These are phyloP conservation scores for Eristalis intricaria DNA, from an alignment of 2,888 invertebrate species.

Conservation along the genomic window DNA sequence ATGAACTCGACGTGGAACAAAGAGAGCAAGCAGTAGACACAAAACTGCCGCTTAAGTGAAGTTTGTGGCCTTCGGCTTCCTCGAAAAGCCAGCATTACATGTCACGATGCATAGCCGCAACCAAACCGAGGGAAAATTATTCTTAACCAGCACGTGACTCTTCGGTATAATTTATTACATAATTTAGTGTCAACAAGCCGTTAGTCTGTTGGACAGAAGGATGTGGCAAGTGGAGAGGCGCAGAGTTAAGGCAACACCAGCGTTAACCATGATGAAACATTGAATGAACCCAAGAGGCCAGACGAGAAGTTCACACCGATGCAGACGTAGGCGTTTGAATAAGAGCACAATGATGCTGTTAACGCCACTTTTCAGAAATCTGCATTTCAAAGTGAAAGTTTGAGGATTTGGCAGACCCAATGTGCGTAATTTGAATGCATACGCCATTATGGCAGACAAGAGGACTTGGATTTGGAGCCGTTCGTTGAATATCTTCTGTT, in stretches of 20 bases:
- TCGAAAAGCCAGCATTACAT: slow-evolving; percentile 39
- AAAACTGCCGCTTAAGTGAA: slow-evolving; percentile 50
- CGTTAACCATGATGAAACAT: slow-evolving; percentile 13
- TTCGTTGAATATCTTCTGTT: slow-evolving; percentile 2
- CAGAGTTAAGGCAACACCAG: slow-evolving; percentile 19
- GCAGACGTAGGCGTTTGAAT: slow-evolving; percentile 65
- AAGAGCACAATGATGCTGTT: slow-evolving; percentile 53
- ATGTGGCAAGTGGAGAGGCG: slow-evolving; percentile 62
- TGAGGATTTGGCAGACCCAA: neutral
- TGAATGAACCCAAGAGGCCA: slow-evolving; percentile 16
- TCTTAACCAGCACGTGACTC: slow-evolving; percentile 64
- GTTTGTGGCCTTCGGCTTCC: slow-evolving; percentile 38
- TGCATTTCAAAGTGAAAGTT: neutral
- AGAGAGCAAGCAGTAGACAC: slow-evolving; percentile 29
- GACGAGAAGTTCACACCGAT: slow-evolving; percentile 24
- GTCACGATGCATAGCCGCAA: slow-evolving; percentile 5
- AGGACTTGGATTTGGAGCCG: neutral
- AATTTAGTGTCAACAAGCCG: slow-evolving; percentile 72
- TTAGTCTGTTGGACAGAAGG: slow-evolving; percentile 69
- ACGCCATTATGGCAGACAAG: neutral
- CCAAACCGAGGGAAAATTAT: slow-evolving; percentile 7
- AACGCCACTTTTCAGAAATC: neutral
- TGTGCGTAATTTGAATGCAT: neutral
- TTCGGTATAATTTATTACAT: slow-evolving; percentile 67
- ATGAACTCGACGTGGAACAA: slow-evolving; percentile 44